A percentile compares a stretch with the other conserved stretches of the same genome.
Conservation (phyloP, 2,888 invertebrate genomes). For the Brachynemurus nebulosus region DNA sequence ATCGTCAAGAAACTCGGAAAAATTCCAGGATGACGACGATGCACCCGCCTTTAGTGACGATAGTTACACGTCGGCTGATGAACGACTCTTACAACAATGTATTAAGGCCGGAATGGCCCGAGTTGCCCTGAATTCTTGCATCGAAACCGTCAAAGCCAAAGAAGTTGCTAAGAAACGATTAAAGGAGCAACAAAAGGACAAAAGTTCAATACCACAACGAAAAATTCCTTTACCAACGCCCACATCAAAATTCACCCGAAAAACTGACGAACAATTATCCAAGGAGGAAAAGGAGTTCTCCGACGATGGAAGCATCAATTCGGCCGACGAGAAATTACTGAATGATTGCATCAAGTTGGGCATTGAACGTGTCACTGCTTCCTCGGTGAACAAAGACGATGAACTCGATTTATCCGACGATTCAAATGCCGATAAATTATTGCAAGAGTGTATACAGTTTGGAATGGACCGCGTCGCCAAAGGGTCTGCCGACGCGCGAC, state of each 20-base stretch:
- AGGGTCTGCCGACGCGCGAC: constrained; percentile 3
- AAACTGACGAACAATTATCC: background rate
- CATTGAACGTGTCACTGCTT: constrained; percentile 3
- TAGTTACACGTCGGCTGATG: constrained; percentile 21
- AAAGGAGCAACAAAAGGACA: background rate
- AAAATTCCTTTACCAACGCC: background rate
- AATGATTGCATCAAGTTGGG: constrained; percentile 4
- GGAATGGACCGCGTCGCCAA: constrained; percentile 25
- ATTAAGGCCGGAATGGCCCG: constrained; percentile 30
- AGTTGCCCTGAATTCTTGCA: constrained; percentile 2
- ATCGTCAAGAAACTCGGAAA: background rate
- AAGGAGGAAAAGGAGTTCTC: background rate
- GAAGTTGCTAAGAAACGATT: background rate
- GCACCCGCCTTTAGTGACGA: constrained; percentile 5
- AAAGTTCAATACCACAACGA: too few species aligned
- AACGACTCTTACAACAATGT: constrained; percentile 31
- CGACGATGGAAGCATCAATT: constrained; percentile 6
- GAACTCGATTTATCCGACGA: constrained; percentile 6
- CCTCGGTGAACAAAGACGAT: background rate
- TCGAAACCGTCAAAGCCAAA: background rate
- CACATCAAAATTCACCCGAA: background rate
- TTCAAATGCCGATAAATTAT: constrained; percentile 27
- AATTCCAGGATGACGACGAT: constrained; percentile 1
- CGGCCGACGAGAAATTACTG: constrained; percentile 4
- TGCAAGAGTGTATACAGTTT: constrained; percentile 32